Conservation (phyloP, 2,113 vertebrate genomes). For the Elanoides forficatus region DNA sequence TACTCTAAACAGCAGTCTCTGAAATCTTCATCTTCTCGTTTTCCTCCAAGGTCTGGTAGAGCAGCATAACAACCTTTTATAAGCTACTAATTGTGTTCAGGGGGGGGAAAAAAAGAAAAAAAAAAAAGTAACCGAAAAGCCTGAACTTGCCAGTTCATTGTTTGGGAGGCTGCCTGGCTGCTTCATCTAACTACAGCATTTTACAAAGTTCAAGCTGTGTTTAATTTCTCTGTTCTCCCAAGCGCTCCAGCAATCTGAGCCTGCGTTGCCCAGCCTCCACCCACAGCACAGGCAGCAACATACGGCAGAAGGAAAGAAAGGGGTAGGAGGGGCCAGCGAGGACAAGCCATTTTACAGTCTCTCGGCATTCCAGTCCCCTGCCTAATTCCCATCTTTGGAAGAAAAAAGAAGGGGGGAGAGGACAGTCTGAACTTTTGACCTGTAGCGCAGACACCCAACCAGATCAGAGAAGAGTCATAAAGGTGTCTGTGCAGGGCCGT, state of each 20-base stretch:
- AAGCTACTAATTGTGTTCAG: neutral
- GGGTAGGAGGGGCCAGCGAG: neutral
- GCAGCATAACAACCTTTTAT: neutral
- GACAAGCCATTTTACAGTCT: slow-evolving; percentile 53
- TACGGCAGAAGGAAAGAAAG: neutral
- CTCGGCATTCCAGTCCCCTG: slow-evolving; percentile 44
- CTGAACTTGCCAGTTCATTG: neutral
- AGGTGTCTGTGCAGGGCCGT: slow-evolving; percentile 65
- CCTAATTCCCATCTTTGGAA: slow-evolving; percentile 59
- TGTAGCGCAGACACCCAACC: slow-evolving; percentile 52
- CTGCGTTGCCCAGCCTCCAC: neutral
- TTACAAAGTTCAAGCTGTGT: neutral
- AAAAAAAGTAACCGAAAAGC: neutral
- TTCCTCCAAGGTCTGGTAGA: neutral
- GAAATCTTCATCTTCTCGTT: neutral
- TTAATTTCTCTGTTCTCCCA: neutral
- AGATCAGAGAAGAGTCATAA: slow-evolving; percentile 41
- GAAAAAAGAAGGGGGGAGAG: slow-evolving; percentile 20
- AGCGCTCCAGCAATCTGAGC: neutral
- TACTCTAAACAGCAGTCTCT: neutral
- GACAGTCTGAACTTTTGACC: slow-evolving; percentile 80
- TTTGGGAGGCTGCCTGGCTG: neutral
- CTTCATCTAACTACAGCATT: neutral
- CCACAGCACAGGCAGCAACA: neutral
- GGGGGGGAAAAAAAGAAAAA: neutral